Evolutionary conservation across 53 echinoderm and acorn worm species (phyloP).

Genomic region (Echinometra lucunter): DNA sequence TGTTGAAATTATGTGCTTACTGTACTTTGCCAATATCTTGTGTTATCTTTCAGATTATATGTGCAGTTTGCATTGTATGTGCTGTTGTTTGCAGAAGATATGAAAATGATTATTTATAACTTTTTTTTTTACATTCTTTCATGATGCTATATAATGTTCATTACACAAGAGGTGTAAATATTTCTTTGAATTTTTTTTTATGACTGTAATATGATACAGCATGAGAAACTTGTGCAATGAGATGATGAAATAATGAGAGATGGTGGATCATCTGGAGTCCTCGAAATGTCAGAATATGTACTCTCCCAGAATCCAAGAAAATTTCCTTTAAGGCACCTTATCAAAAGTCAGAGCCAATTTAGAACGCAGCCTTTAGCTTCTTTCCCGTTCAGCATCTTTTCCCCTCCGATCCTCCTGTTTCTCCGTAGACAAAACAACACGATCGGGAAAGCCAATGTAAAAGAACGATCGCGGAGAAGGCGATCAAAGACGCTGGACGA

Average conservation of each 20-base stretch:
- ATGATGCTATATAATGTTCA: background rate
- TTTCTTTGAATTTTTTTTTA: background rate
- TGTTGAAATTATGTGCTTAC: background rate
- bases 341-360: too few relatives aligned
- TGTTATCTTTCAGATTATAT: background rate
- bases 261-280: background rate
- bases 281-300: background rate
- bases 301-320: background rate
- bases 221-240: background rate
- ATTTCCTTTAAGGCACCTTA: too few relatives aligned
- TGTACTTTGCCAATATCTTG: background rate
- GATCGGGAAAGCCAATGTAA: too few relatives aligned
- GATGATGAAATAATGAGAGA: background rate
- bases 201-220: background rate
- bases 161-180: constrained; percentile 15
- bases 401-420: too few relatives aligned
- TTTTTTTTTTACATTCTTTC: background rate
- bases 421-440: too few relatives aligned
- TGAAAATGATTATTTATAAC: background rate
- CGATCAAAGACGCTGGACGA: too few relatives aligned
- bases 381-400: too few relatives aligned
- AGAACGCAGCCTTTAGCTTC: too few relatives aligned
- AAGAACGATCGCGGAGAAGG: too few relatives aligned
- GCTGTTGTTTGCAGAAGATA: background rate
- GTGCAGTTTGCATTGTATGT: background rate